phyloP scores from a whole-genome alignment of 1,140 invertebrate genomes.

The Homalodisca vitripennis region DNA sequence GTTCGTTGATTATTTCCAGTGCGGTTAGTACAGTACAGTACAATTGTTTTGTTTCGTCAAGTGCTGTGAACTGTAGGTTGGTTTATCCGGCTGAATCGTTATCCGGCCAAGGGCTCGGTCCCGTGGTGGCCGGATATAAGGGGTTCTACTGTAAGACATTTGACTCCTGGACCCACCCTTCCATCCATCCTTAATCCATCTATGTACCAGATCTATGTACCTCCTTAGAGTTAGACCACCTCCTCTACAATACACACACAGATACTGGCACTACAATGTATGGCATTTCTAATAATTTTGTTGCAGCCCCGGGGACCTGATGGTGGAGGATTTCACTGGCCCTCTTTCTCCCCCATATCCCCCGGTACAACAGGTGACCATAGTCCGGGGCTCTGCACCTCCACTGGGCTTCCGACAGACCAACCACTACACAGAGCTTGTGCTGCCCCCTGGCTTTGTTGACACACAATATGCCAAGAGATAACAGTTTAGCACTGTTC shows the following conservation, averaged over 20 bases:
- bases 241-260: constrained; percentile 32
- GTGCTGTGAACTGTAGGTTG: too few species aligned
- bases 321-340: constrained; percentile 38
- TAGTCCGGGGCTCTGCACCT: constrained; percentile 39
- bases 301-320: constrained; percentile 34
- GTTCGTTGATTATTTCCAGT: too few species aligned
- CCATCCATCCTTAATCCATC: constrained; percentile 27
- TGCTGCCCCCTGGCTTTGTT: constrained; percentile 42
- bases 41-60: too few species aligned
- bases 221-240: constrained; percentile 40
- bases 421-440: constrained; percentile 41
- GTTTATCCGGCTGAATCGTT: too few species aligned
- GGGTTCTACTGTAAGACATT: too few species aligned
- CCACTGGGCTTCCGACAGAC: constrained; percentile 42
- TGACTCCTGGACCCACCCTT: too few species aligned
- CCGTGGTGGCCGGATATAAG: too few species aligned
- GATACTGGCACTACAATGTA: constrained; percentile 18
- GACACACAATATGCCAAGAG: constrained; percentile 35
- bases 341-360: constrained; percentile 42
- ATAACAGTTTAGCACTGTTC: constrained; percentile 6
- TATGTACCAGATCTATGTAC: constrained; percentile 35
- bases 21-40: too few species aligned
- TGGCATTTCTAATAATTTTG: background rate
- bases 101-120: too few species aligned
- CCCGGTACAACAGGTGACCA: constrained; percentile 41